Percentiles rank a stretch among this genome's conserved stretches.
Evolutionary conservation across 2,113 vertebrate genomes (phyloP).

Genomic region (Buteo buteo): DNA sequence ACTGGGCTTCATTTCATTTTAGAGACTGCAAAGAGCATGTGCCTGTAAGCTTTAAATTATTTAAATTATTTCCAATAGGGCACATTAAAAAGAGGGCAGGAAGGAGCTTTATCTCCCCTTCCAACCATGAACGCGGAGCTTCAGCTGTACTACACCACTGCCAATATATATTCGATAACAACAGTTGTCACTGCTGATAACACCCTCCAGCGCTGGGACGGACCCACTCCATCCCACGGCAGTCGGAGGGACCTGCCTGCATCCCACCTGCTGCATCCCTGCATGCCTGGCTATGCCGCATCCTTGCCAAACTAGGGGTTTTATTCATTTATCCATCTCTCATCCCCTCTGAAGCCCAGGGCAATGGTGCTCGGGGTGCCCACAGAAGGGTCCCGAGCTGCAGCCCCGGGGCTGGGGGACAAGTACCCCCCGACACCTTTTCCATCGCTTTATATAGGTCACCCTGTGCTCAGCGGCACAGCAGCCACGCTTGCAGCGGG

Average conservation of each 20-base stretch:
- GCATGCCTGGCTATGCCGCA: fast-evolving
- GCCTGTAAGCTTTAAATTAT: background rate
- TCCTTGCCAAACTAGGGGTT: fast-evolving
- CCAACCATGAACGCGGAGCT: background rate
- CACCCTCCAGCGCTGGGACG: fast-evolving
- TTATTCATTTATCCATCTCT: background rate
- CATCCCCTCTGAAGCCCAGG: background rate
- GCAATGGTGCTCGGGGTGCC: fast-evolving
- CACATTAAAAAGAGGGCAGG: background rate
- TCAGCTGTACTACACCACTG: fast-evolving
- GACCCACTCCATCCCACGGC: fast-evolving
- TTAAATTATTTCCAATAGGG: background rate
- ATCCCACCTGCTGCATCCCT: background rate
- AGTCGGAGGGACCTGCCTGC: background rate
- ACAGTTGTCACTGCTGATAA: background rate
- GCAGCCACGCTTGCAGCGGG: background rate
- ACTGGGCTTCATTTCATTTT: background rate
- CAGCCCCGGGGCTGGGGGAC: background rate
- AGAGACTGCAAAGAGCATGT: background rate
- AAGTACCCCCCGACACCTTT: background rate
- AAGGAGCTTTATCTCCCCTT: background rate
- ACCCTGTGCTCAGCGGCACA: background rate
- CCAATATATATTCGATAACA: fast-evolving
- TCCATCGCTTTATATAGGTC: slow-evolving; percentile 36
- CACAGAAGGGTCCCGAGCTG: background rate